These are phyloP conservation scores for Craniophora ligustri DNA, from an alignment of 2,888 invertebrate species.

Conservation along the genomic window DNA sequence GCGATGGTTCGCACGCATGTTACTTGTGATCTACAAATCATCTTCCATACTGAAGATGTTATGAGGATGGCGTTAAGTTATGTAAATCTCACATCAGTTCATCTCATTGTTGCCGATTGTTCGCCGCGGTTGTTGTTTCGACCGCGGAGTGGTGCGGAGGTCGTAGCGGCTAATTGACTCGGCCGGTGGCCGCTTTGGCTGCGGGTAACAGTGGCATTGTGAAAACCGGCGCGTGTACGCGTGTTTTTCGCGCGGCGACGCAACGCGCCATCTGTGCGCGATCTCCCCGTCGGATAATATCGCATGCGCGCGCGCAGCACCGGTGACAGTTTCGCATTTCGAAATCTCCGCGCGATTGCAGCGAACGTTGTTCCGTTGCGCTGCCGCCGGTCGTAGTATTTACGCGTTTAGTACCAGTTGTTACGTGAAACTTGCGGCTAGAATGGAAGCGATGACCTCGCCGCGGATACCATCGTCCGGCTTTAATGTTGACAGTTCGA, in stretches of 20 bases:
- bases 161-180: constrained; percentile 60
- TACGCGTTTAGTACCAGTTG: constrained; percentile 62
- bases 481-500: constrained; percentile 55
- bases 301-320: constrained; percentile 60
- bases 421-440: constrained; percentile 66
- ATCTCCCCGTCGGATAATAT: constrained; percentile 56
- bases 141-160: constrained; percentile 64
- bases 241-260: constrained; percentile 70
- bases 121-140: constrained; percentile 61
- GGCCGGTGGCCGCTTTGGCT: constrained; percentile 50
- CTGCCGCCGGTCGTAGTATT: constrained; percentile 56
- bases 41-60: constrained; percentile 36
- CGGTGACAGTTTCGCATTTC: constrained; percentile 77
- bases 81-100: constrained; percentile 64
- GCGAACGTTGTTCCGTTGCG: constrained; percentile 66
- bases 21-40: constrained; percentile 30
- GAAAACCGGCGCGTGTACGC: constrained; percentile 80
- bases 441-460: constrained; percentile 81
- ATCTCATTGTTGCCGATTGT: constrained; percentile 70
- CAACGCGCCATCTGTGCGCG: constrained; percentile 60
- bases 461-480: constrained; percentile 59
- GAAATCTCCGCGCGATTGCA: constrained; percentile 73
- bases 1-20: constrained; percentile 34
- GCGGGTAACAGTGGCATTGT: constrained; percentile 80
- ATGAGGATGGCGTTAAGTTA: constrained; percentile 56